These are phyloP conservation scores for Drosophila pseudoananassae DNA, from an alignment of 1,140 invertebrate species.

Conservation along the genomic window DNA sequence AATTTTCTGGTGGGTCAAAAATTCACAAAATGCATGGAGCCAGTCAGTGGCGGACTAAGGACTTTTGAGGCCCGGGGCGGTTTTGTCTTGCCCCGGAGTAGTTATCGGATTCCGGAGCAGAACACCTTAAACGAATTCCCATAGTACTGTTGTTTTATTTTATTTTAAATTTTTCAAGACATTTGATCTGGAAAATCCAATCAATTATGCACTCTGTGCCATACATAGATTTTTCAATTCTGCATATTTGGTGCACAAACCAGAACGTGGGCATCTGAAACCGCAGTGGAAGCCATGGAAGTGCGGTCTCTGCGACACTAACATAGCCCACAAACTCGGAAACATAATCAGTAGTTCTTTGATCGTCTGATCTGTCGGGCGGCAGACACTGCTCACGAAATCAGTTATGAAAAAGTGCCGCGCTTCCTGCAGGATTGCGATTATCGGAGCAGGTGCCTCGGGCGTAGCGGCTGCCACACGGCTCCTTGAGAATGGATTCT, in stretches of 20 bases:
- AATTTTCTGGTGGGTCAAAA: too few species aligned
- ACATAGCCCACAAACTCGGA: neutral
- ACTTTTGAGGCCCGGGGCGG: too few species aligned
- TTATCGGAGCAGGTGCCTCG: slow-evolving; percentile 86
- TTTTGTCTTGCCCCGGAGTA: too few species aligned
- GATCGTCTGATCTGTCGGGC: slow-evolving; percentile 15
- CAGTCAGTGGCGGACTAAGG: too few species aligned
- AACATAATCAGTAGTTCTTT: slow-evolving; percentile 29
- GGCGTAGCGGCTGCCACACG: slow-evolving; percentile 86
- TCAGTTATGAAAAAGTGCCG: slow-evolving; percentile 33
- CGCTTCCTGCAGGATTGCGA: slow-evolving; percentile 73
- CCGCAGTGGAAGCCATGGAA: slow-evolving; percentile 21
- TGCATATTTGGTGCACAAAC: slow-evolving; percentile 11
- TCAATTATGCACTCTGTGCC: slow-evolving; percentile 1
- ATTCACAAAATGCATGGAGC: too few species aligned
- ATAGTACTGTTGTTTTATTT: neutral
- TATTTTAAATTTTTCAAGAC: neutral
- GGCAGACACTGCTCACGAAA: neutral
- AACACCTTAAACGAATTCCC: too few species aligned
- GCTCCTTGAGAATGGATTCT: slow-evolving; percentile 85
- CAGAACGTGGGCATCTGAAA: slow-evolving; percentile 4
- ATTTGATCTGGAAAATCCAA: neutral
- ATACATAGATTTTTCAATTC: slow-evolving; percentile 14
- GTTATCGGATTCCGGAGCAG: too few species aligned
- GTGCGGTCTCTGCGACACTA: slow-evolving; percentile 5